These are phyloP conservation scores for Drosophila flavopinicola DNA, from an alignment of 2,888 invertebrate species.

Conservation along the genomic window DNA sequence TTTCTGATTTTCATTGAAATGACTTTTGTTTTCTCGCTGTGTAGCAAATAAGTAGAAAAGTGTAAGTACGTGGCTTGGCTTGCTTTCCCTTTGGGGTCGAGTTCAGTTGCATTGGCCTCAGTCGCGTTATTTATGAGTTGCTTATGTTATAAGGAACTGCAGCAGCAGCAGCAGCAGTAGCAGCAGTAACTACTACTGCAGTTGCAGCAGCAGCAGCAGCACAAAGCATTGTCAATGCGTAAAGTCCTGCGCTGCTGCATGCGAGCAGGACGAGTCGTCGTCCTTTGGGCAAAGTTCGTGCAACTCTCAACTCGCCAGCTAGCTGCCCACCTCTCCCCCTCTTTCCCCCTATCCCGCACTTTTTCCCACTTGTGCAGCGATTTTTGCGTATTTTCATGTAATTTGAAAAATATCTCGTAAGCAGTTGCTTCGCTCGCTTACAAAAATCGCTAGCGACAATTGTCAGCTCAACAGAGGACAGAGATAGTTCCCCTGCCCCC, in stretches of 20 bases:
- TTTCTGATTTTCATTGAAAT: too few relatives aligned
- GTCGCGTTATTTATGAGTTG: slow-evolving; percentile 75
- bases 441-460: slow-evolving; percentile 33
- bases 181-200: slow-evolving; percentile 9
- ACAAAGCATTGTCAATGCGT: slow-evolving; percentile 49
- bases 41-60: slow-evolving; percentile 64
- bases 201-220: slow-evolving; percentile 23
- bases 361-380: slow-evolving; percentile 21
- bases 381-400: slow-evolving; percentile 57
- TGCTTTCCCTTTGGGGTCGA: slow-evolving; percentile 7
- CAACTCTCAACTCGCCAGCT: slow-evolving; percentile 38
- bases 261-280: slow-evolving; percentile 44
- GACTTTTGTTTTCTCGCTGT: too few relatives aligned
- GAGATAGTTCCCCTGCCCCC: too few relatives aligned
- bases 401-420: slow-evolving; percentile 55
- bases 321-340: neutral
- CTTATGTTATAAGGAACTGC: slow-evolving; percentile 74
- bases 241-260: slow-evolving; percentile 23
- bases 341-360: neutral
- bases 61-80: slow-evolving; percentile 65
- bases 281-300: slow-evolving; percentile 59
- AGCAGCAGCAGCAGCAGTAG: slow-evolving; percentile 28
- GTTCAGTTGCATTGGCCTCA: slow-evolving; percentile 53
- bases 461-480: slow-evolving; percentile 13
- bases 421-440: slow-evolving; percentile 30